Conservation (phyloP, 2,113 vertebrate genomes). For the Petromus typicus region DNA sequence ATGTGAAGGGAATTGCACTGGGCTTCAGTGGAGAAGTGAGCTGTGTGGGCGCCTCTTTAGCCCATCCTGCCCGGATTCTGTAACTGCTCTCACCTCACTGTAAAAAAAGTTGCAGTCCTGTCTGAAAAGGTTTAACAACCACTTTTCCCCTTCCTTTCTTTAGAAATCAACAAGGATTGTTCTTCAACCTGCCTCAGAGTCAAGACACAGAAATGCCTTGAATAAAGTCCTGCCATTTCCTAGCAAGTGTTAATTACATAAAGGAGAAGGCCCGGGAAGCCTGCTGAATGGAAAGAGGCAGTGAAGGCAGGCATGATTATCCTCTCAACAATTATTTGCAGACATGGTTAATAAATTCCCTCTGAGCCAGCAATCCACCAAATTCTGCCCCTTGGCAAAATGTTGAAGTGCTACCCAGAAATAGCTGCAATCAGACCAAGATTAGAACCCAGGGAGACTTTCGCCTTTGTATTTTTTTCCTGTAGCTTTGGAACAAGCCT, state of each 20-base stretch:
- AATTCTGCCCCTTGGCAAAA: slow-evolving; percentile 62
- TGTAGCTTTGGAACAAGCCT: slow-evolving; percentile 47
- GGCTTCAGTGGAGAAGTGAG: not conserved
- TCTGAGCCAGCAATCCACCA: slow-evolving; percentile 67
- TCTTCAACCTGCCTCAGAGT: not conserved
- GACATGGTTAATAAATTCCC: slow-evolving; percentile 49
- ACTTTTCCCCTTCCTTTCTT: not conserved
- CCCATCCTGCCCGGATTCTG: not conserved
- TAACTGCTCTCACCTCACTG: not conserved
- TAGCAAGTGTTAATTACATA: slow-evolving; percentile 54
- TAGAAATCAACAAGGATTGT: not conserved
- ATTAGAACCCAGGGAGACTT: slow-evolving; percentile 65
- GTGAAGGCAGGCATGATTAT: not conserved
- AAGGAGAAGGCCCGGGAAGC: not conserved
- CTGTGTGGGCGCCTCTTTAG: not conserved
- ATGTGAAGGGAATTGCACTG: not conserved
- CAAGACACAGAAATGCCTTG: not conserved
- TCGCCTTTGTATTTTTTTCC: slow-evolving; percentile 28
- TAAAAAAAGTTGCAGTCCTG: not conserved
- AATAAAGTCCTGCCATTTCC: not conserved
- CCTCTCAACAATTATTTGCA: slow-evolving; percentile 56
- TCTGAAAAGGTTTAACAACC: not conserved
- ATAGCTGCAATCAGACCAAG: slow-evolving; percentile 59
- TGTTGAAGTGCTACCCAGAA: slow-evolving; percentile 58
- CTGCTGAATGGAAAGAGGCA: not conserved